Conservation (phyloP, 2,113 vertebrate species). For the Raja brachyura region DNA sequence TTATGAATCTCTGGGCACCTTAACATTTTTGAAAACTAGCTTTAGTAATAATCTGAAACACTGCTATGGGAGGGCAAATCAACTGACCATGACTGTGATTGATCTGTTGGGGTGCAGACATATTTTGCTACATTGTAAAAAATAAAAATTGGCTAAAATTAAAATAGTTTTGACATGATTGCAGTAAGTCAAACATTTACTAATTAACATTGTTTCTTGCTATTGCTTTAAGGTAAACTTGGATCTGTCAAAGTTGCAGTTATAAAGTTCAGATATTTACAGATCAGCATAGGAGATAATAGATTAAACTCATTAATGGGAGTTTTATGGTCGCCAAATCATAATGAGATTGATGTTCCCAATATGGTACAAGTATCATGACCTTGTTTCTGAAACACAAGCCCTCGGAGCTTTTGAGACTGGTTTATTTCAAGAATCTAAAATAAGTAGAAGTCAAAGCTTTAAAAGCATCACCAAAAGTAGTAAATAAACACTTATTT, state of each 20-base stretch:
- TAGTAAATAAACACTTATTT: constrained; percentile 42
- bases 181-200: neutral
- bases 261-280: neutral
- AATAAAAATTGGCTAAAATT: neutral
- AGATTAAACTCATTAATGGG: neutral
- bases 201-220: neutral
- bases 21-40: neutral
- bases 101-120: neutral
- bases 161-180: neutral
- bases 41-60: too few relatives aligned
- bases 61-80: too few relatives aligned
- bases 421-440: constrained; percentile 55
- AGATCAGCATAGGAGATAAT: neutral
- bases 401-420: constrained; percentile 50
- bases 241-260: neutral
- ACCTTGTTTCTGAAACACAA: constrained; percentile 58
- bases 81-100: neutral
- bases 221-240: neutral
- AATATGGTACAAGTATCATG: constrained; percentile 39
- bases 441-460: constrained; percentile 51
- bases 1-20: neutral
- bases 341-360: neutral
- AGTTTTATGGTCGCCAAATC: neutral
- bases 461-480: constrained; percentile 55
- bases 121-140: neutral